Evolutionary conservation across 1,140 invertebrate species (phyloP).

Genomic region (Planococcus citri): DNA sequence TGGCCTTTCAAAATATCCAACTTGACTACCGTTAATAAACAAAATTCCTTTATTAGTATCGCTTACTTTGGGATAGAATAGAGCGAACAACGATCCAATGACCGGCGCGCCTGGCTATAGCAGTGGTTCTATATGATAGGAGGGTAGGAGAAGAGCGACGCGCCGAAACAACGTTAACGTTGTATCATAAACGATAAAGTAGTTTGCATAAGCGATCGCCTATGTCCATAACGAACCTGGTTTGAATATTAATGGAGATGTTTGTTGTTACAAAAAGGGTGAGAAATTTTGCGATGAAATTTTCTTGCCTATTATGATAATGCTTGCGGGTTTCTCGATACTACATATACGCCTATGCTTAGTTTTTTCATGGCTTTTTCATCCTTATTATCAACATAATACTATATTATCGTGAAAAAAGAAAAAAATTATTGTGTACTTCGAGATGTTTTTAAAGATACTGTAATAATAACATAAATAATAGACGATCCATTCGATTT

Average conservation of each 20-base stretch:
- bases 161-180: background rate
- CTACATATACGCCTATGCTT: too few relatives aligned
- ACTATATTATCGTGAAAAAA: too few relatives aligned
- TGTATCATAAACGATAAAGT: constrained; percentile 4
- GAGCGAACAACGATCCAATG: too few relatives aligned
- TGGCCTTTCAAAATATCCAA: background rate
- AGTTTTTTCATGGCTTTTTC: too few relatives aligned
- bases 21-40: background rate
- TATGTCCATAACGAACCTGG: background rate
- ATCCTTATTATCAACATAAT: too few relatives aligned
- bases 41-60: background rate
- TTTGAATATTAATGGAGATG: constrained; percentile 3
- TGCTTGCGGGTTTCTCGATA: background rate
- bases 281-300: background rate
- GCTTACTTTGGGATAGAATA: too few relatives aligned
- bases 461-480: too few relatives aligned
- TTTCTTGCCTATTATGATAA: background rate
- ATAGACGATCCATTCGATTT: too few relatives aligned
- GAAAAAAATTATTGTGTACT: too few relatives aligned
- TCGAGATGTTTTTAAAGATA: too few relatives aligned
- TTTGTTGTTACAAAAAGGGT: background rate
- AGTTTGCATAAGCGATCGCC: background rate
- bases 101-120: too few relatives aligned
- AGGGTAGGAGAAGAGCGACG: background rate
- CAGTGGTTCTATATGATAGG: background rate